A percentile compares a stretch with the other conserved stretches of the same genome.
These are phyloP conservation scores for Heterotis niloticus DNA, from an alignment of 2,113 vertebrate species.

Conservation along the genomic window DNA sequence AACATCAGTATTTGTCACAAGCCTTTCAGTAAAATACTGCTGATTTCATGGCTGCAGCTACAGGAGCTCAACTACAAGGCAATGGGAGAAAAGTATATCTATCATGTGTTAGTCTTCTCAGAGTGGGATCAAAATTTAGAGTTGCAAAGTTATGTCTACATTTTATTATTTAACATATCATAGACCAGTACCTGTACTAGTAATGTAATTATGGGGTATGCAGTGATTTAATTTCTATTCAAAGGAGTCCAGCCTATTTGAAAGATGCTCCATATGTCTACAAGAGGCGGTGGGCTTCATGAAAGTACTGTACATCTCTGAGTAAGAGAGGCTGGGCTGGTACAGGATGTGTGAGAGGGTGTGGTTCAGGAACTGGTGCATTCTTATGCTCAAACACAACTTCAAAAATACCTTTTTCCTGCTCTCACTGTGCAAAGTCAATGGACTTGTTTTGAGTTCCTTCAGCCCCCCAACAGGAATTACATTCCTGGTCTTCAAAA, in stretches of 20 bases:
- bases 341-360: conserved; percentile 59
- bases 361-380: conserved; percentile 43
- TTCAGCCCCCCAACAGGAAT: conserved; percentile 60
- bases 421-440: conserved; percentile 41
- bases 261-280: conserved; percentile 27
- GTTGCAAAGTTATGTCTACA: too few relatives aligned
- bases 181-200: too few relatives aligned
- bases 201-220: too few relatives aligned
- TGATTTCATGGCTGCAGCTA: too few relatives aligned
- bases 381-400: conserved; percentile 43
- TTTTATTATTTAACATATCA: too few relatives aligned
- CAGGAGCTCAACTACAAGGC: too few relatives aligned
- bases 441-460: conserved; percentile 70
- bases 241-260: not conserved
- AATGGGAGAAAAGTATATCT: too few relatives aligned
- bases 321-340: conserved; percentile 46
- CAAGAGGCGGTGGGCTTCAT: conserved; percentile 41
- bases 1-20: not conserved
- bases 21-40: too few relatives aligned
- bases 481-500: conserved; percentile 63
- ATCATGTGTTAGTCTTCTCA: too few relatives aligned
- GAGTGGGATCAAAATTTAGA: too few relatives aligned
- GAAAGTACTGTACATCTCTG: conserved; percentile 29
- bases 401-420: not conserved
- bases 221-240: not conserved